phyloP scores from a whole-genome alignment of 2,888 invertebrate species.

The Troides oblongomaculatus region DNA sequence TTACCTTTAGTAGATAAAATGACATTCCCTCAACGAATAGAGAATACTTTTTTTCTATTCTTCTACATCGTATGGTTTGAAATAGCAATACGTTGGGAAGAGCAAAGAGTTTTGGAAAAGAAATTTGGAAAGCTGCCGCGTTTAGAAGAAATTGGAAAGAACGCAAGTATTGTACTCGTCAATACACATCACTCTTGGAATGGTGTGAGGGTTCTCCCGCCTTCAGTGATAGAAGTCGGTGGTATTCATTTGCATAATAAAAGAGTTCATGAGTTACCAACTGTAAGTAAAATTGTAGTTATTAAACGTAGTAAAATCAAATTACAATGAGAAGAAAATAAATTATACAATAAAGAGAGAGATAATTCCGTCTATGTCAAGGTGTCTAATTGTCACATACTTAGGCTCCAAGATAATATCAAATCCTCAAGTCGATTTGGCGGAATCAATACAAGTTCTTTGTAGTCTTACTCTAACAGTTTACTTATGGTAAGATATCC shows the following conservation, averaged over 20 bases:
- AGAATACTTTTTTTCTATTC: conserved; percentile 57
- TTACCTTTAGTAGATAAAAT: conserved; percentile 51
- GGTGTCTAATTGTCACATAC: too few relatives aligned
- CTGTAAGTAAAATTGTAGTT: conserved; percentile 37
- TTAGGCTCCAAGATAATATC: too few relatives aligned
- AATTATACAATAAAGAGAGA: too few relatives aligned
- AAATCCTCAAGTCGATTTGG: too few relatives aligned
- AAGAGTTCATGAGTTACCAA: conserved; percentile 39
- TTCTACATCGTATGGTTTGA: conserved; percentile 47
- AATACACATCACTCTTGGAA: conserved; percentile 70
- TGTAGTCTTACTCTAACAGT: too few relatives aligned
- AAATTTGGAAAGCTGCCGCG: conserved; percentile 51
- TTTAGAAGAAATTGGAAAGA: conserved; percentile 57
- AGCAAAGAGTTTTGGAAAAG: conserved; percentile 50
- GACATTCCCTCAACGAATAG: conserved; percentile 59
- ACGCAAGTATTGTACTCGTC: conserved; percentile 66
- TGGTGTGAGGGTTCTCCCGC: conserved; percentile 61
- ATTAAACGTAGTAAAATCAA: background rate
- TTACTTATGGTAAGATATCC: too few relatives aligned
- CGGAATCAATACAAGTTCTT: too few relatives aligned
- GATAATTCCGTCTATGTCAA: too few relatives aligned
- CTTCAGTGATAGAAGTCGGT: conserved; percentile 73
- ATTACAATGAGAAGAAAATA: too few relatives aligned
- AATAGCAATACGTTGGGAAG: conserved; percentile 41
- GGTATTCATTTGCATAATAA: conserved; percentile 69